Evolutionary conservation across 2,113 vertebrate genomes (phyloP).

Genomic region (Trochalopteron elliotii): DNA sequence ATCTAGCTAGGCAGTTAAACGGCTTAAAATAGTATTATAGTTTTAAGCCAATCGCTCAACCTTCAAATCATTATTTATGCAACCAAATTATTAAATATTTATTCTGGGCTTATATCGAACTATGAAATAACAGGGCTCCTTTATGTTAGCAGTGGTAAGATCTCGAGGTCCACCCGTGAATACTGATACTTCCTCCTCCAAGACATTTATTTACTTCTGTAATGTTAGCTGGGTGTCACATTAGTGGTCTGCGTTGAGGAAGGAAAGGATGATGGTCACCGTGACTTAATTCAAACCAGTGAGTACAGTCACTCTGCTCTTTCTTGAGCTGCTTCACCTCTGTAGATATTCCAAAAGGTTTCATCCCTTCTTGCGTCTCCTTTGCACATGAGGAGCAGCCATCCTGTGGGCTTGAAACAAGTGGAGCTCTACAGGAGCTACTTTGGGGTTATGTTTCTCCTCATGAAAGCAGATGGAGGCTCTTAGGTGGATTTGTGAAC

Average conservation of each 20-base stretch:
- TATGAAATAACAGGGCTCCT: slow-evolving; percentile 4
- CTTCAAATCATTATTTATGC: slow-evolving; percentile 50
- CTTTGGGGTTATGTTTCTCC: background rate
- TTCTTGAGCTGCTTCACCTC: background rate
- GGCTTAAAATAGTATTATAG: slow-evolving; percentile 51
- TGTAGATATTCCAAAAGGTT: background rate
- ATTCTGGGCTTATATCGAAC: slow-evolving; percentile 25
- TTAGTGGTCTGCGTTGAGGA: background rate
- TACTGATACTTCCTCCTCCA: background rate
- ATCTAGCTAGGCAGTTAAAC: slow-evolving; percentile 34
- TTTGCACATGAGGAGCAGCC: background rate
- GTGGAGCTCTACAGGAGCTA: background rate
- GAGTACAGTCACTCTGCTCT: background rate
- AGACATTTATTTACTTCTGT: background rate
- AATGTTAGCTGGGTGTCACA: background rate
- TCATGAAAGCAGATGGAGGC: background rate
- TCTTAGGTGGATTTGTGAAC: background rate
- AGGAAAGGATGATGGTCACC: background rate
- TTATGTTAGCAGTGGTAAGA: slow-evolving; percentile 15
- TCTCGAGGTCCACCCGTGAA: background rate
- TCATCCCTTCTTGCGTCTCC: background rate
- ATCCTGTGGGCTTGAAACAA: background rate
- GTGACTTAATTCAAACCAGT: background rate
- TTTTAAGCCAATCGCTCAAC: slow-evolving; percentile 55
- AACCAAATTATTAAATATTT: slow-evolving; percentile 65